Base-by-base conservation (phyloP, 2,113 vertebrate species). In the Cavia aperea region DNA sequence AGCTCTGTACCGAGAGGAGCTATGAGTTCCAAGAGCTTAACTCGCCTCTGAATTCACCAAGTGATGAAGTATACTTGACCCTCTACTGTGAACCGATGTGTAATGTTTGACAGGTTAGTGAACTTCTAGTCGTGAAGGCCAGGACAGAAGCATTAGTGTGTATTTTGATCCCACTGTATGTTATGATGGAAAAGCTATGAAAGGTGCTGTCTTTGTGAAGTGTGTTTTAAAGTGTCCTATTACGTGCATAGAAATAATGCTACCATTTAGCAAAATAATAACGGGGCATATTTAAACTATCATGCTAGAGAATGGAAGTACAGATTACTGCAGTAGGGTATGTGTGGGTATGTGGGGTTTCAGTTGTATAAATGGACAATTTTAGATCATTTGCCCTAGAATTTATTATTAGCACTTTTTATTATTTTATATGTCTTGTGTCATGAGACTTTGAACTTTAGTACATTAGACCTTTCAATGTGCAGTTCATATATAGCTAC, bases 221-320 rank as follows among this genome's bases (percentile, higher is more conserved):
- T 68, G n/a, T 31, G 21, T 87, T 92, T 88, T 92, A 58, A 90
- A 90, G 73, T 86, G 63, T 77, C 43, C 43, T 79, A 2, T 94
- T 94, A 86, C 85, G 1, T 63, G 56, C 16, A 51, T 63, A 89
- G 33, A 88, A 93, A 95, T 94, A 18, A 13, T 89, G 36, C 5
- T 33, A 70, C 54, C 75, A 93, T 88, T 94, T 89, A 93, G 65
- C 29, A 46, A 84, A 81, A 83, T 86, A 93, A 92, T 78, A 78
- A 54, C 36, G 60, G 62, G 33, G 36, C n/a, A 72, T n/a, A 78
- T 93, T 92, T 94, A 90, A 62, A 68, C 79, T 92, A 81, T 75
- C 72, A 39, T 66, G 36, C 92, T 79, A 86, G 73, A 90, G 31
- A 7, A 65, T 75, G 63, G 62, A 93, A 93, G 75, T 93, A 93